These are phyloP conservation scores for Drosophila sechellia DNA, from an alignment of 1,140 invertebrate genomes.

Conservation along the genomic window DNA sequence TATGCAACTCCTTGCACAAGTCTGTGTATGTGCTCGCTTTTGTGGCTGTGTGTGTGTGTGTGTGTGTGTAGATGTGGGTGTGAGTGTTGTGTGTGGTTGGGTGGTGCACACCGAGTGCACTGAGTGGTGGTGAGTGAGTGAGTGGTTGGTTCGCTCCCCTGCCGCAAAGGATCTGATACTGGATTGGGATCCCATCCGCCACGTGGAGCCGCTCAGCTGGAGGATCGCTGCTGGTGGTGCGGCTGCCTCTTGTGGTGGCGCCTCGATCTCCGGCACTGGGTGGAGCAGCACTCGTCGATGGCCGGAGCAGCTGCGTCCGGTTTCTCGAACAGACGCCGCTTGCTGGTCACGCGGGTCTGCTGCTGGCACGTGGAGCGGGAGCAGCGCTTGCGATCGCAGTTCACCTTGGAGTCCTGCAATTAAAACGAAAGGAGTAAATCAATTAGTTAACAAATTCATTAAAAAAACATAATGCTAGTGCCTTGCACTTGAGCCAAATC, in stretches of 20 bases:
- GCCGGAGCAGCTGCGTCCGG: slow-evolving; percentile 65
- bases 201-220: slow-evolving; percentile 36
- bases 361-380: slow-evolving; percentile 89
- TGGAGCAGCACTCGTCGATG: slow-evolving; percentile 86
- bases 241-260: slow-evolving; percentile 84
- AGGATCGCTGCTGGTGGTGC: slow-evolving; percentile 57
- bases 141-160: slow-evolving; percentile 2
- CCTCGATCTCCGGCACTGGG: slow-evolving; percentile 85
- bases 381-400: slow-evolving; percentile 92
- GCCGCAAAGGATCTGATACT: slow-evolving; percentile 11
- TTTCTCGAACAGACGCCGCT: slow-evolving; percentile 82
- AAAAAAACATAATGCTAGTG: background rate
- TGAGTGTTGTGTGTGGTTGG: slow-evolving; percentile 2
- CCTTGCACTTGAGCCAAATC: too few species aligned
- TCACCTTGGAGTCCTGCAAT: slow-evolving; percentile 91
- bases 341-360: slow-evolving; percentile 81
- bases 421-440: slow-evolving; percentile 55
- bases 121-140: slow-evolving; percentile 11
- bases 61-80: slow-evolving; percentile 9
- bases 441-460: slow-evolving; percentile 18
- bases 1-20: slow-evolving; percentile 27
- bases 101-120: slow-evolving; percentile 7
- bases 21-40: slow-evolving; percentile 16
- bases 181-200: slow-evolving; percentile 26
- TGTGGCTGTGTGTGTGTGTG: slow-evolving; percentile 8